Evolutionary conservation across 2,888 invertebrate species (phyloP).

Genomic region (Pachymerium ferrugineum): DNA sequence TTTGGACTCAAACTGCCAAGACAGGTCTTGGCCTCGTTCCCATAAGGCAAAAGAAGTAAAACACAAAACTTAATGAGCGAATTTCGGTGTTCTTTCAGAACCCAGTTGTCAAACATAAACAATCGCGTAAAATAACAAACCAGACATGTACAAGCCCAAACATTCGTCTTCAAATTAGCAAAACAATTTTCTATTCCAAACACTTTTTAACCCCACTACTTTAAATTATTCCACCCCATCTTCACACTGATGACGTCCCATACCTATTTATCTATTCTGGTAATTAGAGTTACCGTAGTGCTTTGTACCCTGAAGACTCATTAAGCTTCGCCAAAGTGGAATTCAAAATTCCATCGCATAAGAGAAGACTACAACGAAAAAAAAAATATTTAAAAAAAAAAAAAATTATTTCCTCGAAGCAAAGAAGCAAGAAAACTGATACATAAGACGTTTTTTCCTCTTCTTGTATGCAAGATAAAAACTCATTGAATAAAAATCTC

Average conservation of each 20-base stretch:
- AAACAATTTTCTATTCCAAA: neutral
- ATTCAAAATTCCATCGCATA: constrained; percentile 1
- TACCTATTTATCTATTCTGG: constrained; percentile 5
- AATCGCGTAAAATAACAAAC: neutral
- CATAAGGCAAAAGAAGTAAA: neutral
- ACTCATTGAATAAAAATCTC: constrained; percentile 5
- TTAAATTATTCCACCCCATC: neutral
- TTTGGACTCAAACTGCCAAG: neutral
- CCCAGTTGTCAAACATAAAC: constrained; percentile 8
- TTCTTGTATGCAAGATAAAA: neutral
- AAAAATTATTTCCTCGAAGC: neutral
- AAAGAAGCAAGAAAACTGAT: neutral
- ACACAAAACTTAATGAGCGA: neutral
- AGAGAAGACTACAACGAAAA: neutral
- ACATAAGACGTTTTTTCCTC: neutral
- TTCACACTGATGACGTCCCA: neutral
- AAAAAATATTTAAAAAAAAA: neutral
- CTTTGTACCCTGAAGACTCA: neutral
- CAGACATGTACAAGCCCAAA: neutral
- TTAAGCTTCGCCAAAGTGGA: constrained; percentile 7
- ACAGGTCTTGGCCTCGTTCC: neutral
- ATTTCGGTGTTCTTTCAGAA: neutral
- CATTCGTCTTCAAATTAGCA: neutral
- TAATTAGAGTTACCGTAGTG: neutral
- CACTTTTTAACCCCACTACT: neutral